Percentiles rank a stretch among this genome's conserved stretches.
Conservation (phyloP, 2,113 vertebrate species). For the Tauraco erythrolophus region DNA sequence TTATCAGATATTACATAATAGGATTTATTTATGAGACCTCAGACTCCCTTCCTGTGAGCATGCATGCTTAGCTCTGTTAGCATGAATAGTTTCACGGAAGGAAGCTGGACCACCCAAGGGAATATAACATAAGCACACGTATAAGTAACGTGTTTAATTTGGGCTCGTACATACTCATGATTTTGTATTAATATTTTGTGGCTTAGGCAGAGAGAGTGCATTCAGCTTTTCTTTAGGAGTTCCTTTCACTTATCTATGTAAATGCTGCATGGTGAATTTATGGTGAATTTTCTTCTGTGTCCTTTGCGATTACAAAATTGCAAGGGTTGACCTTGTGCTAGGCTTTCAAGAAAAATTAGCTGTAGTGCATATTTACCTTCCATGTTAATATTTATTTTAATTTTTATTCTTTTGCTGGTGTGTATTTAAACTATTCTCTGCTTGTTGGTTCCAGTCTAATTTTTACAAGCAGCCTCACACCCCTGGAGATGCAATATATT, state of each 20-base stretch:
- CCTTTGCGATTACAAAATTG: not conserved
- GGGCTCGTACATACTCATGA: not conserved
- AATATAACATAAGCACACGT: not conserved
- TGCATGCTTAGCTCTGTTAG: constrained; percentile 6
- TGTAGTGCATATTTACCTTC: not conserved
- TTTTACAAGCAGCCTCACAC: not conserved
- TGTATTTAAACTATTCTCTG: not conserved
- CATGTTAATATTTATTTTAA: not conserved
- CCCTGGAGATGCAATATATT: not conserved
- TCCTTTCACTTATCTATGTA: not conserved
- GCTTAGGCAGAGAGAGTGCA: not conserved
- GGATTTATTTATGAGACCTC: constrained; percentile 36
- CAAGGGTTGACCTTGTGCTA: not conserved
- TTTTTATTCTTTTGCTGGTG: not conserved
- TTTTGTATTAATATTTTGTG: not conserved
- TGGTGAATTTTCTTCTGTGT: not conserved
- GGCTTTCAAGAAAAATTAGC: not conserved
- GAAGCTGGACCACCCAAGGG: constrained; percentile 45
- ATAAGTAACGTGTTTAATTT: not conserved
- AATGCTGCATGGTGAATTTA: not conserved
- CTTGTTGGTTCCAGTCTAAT: not conserved
- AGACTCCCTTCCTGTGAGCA: constrained; percentile 32
- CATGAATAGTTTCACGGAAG: constrained; percentile 7
- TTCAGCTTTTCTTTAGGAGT: not conserved
- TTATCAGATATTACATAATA: constrained; percentile 63